Conservation (phyloP, 2,888 invertebrate genomes). For the Drosophila mayaguana region DNA sequence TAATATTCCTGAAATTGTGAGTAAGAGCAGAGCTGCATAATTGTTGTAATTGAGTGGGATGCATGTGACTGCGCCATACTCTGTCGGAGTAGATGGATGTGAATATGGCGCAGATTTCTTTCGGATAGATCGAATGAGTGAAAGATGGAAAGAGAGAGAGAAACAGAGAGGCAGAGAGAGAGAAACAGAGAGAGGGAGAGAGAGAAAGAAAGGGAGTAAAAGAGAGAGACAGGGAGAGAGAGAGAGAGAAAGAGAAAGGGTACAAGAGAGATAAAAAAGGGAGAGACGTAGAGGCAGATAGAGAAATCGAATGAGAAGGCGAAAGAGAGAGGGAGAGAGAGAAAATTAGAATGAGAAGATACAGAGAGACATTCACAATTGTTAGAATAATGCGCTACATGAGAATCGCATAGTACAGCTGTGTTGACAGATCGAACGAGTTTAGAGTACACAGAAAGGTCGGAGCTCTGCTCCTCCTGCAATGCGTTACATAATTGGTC, state of each 20-base stretch:
- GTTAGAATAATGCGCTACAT: neutral
- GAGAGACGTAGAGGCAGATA: no score
- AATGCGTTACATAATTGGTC: neutral
- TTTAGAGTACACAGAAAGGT: neutral
- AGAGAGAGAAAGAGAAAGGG: neutral
- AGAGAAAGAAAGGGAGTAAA: neutral
- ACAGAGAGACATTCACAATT: neutral
- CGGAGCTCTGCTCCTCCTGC: neutral
- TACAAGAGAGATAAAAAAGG: neutral
- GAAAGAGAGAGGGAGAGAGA: no score
- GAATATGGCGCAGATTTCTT: no score
- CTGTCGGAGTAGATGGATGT: neutral
- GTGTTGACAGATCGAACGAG: neutral
- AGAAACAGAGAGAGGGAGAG: neutral
- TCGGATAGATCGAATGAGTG: neutral
- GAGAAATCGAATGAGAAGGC: no score
- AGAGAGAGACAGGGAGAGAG: no score
- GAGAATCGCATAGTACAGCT: constrained; percentile 1
- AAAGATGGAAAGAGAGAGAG: neutral
- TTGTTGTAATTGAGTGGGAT: neutral
- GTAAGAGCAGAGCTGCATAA: constrained; percentile 5
- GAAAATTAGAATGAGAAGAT: no score
- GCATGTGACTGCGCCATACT: neutral
- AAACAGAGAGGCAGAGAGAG: no score
- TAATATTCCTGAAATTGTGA: neutral